A percentile compares a stretch with the other conserved stretches of the same genome.
These are phyloP conservation scores for Lathamus discolor DNA, from an alignment of 2,113 vertebrate genomes.

Conservation along the genomic window DNA sequence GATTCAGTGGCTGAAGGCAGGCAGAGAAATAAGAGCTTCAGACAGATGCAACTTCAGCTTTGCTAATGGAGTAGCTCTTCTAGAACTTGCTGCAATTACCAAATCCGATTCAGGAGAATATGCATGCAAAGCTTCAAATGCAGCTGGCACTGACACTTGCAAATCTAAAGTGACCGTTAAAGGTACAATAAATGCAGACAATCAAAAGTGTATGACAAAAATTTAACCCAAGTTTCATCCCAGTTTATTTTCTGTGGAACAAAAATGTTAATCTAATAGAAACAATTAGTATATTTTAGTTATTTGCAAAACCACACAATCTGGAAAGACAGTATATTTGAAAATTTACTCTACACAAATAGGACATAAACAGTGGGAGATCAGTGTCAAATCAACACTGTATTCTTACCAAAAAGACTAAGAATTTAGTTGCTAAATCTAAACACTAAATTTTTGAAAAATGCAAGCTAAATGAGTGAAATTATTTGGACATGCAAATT, in stretches of 20 bases:
- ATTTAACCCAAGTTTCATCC: background rate
- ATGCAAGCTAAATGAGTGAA: background rate
- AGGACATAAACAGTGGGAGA: background rate
- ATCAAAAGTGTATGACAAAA: background rate
- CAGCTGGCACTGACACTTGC: constrained; percentile 87
- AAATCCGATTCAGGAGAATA: constrained; percentile 90
- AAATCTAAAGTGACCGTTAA: constrained; percentile 90
- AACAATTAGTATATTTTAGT: background rate
- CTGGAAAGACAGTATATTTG: background rate
- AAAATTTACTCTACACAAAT: background rate
- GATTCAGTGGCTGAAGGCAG: constrained; percentile 93
- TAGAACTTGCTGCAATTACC: constrained; percentile 81
- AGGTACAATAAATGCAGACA: constrained; percentile 78
- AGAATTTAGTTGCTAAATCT: background rate
- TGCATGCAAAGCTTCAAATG: constrained; percentile 92
- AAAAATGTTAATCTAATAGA: background rate
- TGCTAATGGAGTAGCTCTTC: constrained; percentile 82
- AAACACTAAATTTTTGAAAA: background rate
- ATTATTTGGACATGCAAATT: background rate
- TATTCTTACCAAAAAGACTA: background rate
- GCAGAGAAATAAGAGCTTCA: constrained; percentile 84
- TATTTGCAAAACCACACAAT: background rate
- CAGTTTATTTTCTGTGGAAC: background rate
- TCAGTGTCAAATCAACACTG: background rate
- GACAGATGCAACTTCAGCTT: constrained; percentile 87